Conservation (phyloP, 2,113 vertebrate species). For the Bothrops jararaca region DNA sequence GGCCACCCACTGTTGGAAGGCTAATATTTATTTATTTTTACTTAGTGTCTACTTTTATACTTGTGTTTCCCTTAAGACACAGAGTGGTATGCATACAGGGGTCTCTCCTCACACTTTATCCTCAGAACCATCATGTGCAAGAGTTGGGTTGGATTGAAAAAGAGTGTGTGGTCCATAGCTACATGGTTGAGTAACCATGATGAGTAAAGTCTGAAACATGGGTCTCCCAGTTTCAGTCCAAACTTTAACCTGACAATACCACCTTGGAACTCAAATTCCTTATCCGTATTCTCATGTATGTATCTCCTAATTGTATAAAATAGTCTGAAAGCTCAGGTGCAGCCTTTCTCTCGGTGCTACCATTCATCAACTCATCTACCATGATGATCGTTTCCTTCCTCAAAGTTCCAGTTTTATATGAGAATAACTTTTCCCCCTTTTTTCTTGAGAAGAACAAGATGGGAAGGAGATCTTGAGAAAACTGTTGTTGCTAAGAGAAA, state of each 20-base stretch:
- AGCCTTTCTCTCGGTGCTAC: neutral
- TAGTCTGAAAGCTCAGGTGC: neutral
- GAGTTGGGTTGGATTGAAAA: neutral
- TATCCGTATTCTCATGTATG: neutral
- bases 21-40: neutral
- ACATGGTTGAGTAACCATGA: neutral
- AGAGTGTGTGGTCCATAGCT: neutral
- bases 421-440: neutral
- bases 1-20: neutral
- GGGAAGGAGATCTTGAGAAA: neutral
- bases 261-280: neutral
- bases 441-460: neutral
- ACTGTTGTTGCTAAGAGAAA: neutral
- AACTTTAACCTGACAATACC: neutral
- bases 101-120: neutral
- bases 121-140: neutral
- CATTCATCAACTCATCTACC: neutral
- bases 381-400: neutral
- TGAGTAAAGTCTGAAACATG: neutral
- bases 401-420: neutral
- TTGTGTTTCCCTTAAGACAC: neutral
- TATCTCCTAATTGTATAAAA: neutral
- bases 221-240: neutral
- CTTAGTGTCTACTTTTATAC: neutral
- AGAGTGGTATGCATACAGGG: neutral